These are phyloP conservation scores for Sylvia atricapilla DNA, from an alignment of 2,113 vertebrate species.

Conservation along the genomic window DNA sequence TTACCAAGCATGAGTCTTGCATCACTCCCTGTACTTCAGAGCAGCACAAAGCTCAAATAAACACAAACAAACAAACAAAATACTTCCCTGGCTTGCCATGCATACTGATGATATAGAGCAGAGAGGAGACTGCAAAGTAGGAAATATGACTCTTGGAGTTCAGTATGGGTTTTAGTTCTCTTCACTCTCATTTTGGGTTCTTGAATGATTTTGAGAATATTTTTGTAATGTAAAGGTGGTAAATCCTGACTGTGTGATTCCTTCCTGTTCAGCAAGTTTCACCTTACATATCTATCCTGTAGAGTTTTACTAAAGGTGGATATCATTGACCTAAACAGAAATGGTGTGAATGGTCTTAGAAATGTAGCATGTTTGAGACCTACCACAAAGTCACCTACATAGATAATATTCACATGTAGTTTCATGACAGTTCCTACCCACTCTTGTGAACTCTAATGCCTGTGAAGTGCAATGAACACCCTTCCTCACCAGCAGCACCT, in stretches of 20 bases:
- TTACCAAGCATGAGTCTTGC: background rate
- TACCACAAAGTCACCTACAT: background rate
- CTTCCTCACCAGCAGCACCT: background rate
- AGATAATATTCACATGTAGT: background rate
- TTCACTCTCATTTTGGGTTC: background rate
- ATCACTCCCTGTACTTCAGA: background rate
- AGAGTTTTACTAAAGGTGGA: background rate
- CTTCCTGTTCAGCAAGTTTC: background rate
- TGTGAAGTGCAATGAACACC: background rate
- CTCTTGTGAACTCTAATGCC: background rate
- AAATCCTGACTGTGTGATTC: background rate
- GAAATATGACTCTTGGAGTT: background rate
- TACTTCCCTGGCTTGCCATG: background rate
- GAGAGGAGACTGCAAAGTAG: background rate
- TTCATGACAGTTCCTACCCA: background rate
- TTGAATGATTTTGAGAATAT: background rate
- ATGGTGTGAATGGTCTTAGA: background rate
- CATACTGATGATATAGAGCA: background rate
- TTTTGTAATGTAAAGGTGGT: background rate
- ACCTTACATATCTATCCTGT: background rate
- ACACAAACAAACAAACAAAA: background rate
- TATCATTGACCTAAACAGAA: background rate
- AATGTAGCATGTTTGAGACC: rapidly evolving
- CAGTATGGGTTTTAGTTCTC: background rate
- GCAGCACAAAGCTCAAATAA: background rate